Evolutionary conservation across 2,113 vertebrate genomes (phyloP).

Genomic region (Aspiorhynchus laticeps): DNA sequence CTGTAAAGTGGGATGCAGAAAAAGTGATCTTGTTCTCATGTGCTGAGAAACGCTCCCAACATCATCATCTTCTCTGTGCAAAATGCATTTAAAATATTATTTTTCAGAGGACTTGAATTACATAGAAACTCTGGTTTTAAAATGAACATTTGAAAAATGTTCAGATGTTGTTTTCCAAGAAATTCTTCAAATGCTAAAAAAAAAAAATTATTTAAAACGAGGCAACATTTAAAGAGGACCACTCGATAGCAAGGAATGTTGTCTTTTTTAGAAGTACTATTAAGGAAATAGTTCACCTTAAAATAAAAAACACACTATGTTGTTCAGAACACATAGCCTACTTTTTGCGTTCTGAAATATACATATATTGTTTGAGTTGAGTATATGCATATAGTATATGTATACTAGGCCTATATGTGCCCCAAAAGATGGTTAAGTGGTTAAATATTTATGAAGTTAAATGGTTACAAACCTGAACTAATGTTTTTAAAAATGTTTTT

Average conservation of each 20-base stretch:
- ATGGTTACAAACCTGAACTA: not conserved
- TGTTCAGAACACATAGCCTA: not conserved
- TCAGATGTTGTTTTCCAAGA: not conserved
- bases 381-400: not conserved
- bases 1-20: slow-evolving; percentile 72
- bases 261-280: not conserved
- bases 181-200: not conserved
- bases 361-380: not conserved
- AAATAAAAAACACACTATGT: not conserved
- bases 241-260: not conserved
- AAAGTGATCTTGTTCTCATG: slow-evolving; percentile 70
- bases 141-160: not conserved
- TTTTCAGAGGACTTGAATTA: not conserved
- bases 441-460: not conserved
- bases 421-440: not conserved
- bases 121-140: not conserved
- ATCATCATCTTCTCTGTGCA: not conserved
- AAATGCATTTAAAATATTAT: slow-evolving; percentile 1
- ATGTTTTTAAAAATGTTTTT: not conserved
- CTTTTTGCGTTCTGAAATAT: not conserved
- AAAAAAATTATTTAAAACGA: not conserved
- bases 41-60: slow-evolving; percentile 59
- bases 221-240: not conserved
- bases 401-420: not conserved
- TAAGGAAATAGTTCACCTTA: not conserved